A percentile compares a stretch with the other conserved stretches of the same genome.
phyloP scores from a whole-genome alignment of 1,140 invertebrate species.

The Caenorhabditis briggsae region DNA sequence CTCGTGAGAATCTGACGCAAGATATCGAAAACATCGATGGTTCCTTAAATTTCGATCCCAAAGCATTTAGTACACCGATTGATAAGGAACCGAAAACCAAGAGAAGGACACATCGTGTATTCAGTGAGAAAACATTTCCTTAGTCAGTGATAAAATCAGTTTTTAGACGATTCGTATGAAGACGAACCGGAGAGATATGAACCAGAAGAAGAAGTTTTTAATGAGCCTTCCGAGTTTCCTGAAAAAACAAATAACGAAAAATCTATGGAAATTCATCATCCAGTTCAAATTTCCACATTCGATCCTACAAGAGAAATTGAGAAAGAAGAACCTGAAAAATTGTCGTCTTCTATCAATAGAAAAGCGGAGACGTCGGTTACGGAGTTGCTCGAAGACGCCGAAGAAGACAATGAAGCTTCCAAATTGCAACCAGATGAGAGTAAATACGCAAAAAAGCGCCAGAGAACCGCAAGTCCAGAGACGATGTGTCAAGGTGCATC shows the following conservation, averaged over 20 bases:
- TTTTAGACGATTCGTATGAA: background rate
- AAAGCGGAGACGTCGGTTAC: background rate
- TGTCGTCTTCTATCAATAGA: background rate
- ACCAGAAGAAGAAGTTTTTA: background rate
- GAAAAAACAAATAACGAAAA: no score
- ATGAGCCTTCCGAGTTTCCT: no score
- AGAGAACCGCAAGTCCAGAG: constrained; percentile 16
- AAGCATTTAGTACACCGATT: background rate
- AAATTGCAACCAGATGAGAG: background rate
- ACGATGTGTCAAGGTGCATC: background rate
- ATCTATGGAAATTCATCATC: no score
- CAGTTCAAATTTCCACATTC: no score
- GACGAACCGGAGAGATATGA: background rate
- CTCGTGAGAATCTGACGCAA: background rate
- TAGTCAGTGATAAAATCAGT: background rate
- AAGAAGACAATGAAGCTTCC: background rate
- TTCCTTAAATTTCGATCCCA: background rate
- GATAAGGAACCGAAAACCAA: background rate
- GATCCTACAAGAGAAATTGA: no score
- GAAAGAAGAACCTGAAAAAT: no score
- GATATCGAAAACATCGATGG: background rate
- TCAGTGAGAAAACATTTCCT: background rate
- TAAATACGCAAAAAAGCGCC: constrained; percentile 32
- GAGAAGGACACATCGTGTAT: background rate
- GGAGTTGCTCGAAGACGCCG: background rate